Evolutionary conservation across 2,888 invertebrate genomes (phyloP), one percentile per base, ranked within the genome.

Genomic region (Vannuccia rotundouncinata): DNA sequence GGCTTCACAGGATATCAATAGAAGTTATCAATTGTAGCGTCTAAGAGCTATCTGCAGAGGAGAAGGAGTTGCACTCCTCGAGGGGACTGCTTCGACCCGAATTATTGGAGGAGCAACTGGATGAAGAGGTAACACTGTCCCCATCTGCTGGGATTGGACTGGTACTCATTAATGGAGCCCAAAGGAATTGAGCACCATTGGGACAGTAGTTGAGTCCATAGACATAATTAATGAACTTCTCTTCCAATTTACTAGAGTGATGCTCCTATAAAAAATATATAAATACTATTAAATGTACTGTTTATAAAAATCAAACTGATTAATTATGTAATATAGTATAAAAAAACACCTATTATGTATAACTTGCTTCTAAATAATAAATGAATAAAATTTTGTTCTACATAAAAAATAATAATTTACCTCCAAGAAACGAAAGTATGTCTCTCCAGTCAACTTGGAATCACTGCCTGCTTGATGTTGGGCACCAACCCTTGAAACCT

Each of bases 381-480:
- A 74, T 74, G n/a, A 74, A n/a, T n/a, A 22, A 27, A 74, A 25
- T n/a, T 59, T n/a, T 59, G 10, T 59, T 59, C 10, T 13, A 59
- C 59, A 59, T 59, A 59, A 59, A 59, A 59, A 59, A 59, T 59
- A 59, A 59, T 29, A 1, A 74, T 59, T 81, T 66, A 81, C 81
- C 28, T 81, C 81, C 13, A 81, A 30, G 31, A 81, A 77, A 17
- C 59, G 29, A 73, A 81, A 81, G 30, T 75, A 81, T 25, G 81
- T 66, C 29, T 81, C 81, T 5, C 81, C 81, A 76, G 81, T 81
- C 29, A 81, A 74, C 66, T 81, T 81, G 22, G 81, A 80, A 90
- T 99, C 99, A 78, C 96, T 97, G 74, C 99, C 98, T 59, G 99
- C 98, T 89, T 99, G 97, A 90, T 98, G 97, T 88, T 97, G 96